Evolutionary conservation across 2,888 invertebrate genomes (phyloP), one percentile per base, ranked within the genome.

Genomic region (Athalia circularis): DNA sequence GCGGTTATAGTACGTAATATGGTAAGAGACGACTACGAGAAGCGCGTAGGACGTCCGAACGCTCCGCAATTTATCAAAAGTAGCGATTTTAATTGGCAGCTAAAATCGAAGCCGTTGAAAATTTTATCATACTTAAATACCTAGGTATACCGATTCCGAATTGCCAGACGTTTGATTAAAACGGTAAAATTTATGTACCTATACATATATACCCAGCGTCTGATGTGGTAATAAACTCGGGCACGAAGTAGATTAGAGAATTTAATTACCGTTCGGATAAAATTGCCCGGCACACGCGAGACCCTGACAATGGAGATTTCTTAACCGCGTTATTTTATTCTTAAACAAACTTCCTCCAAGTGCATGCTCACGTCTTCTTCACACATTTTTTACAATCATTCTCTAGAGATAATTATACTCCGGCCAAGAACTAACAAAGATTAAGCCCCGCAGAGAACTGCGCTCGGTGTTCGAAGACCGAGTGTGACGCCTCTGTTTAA

Each of bases 211-310:
- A 43, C 3, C 8, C 29, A 8, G 13, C 5, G 7, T 13, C 15
- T 7, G 61, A 13, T 52, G 7, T 52, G 52, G 52, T 52, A 48
- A 65, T 65, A 48, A 65, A 65, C 65, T 47, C 13, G 8, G 29
- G 68, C 15, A 68, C 54, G 54, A 52, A 68, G 68, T 52, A 68
- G 68, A 68, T 68, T 68, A 50, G 68, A 52, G 54, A 68, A 68
- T 15, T 68, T 43, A 68, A 68, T 72, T 59, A 59, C 72, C 72
- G 47, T 9, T 7, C 7, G 15, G 8, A 47, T 11, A 13, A 59
- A 15, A 45, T 15, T 29, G 11, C 4, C 8, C 3, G 8, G 29
- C 29, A 29, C 29, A 29, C 29, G 29, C 29, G 29, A 29, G 29
- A 29, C n/a, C n/a, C 15, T 67, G n/a, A 67, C 29, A 29, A 67